Percentiles rank a stretch among this genome's conserved stretches.
Evolutionary conservation across 2,797 vertebrate species (phyloP).

Genomic region (Sebastes flavidus): DNA sequence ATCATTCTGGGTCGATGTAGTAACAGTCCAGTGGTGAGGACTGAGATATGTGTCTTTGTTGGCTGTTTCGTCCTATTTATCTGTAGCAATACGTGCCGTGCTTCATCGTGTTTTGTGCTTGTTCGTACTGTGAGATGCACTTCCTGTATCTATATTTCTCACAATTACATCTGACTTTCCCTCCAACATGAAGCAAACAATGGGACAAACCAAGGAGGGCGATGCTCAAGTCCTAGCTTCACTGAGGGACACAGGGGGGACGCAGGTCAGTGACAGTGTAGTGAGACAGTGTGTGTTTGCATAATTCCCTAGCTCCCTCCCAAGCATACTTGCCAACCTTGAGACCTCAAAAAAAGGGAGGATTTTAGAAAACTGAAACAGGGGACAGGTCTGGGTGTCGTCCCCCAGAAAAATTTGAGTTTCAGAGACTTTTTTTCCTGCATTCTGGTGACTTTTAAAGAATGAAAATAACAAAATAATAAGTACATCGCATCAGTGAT

Average conservation of each 20-base stretch:
- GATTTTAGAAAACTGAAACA: no score
- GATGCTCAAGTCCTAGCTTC: conserved; percentile 65
- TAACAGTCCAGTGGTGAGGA: not conserved
- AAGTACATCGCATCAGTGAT: no score
- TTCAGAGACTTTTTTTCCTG: no score
- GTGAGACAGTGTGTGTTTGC: conserved; percentile 64
- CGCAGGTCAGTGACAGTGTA: conserved; percentile 76
- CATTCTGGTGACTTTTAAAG: no score
- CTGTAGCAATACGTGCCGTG: not conserved
- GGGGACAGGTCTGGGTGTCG: no score
- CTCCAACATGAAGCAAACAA: conserved; percentile 71
- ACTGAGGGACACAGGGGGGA: conserved; percentile 64
- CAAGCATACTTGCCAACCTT: no score
- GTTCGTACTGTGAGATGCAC: conserved; percentile 27
- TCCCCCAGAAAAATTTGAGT: no score
- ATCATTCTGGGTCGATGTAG: not conserved
- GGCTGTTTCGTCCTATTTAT: not conserved
- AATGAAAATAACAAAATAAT: no score
- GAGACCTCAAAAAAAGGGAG: no score
- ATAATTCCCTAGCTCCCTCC: conserved; percentile 17
- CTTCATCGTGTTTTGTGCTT: conserved; percentile 20
- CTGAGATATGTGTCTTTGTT: not conserved
- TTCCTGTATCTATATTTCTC: conserved; percentile 58
- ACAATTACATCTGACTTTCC: conserved; percentile 68
- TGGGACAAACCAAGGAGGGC: conserved; percentile 60